Percentiles rank a stretch among this genome's conserved stretches.
Conservation (phyloP, 2,797 vertebrate genomes). For the Coreius guichenoti region DNA sequence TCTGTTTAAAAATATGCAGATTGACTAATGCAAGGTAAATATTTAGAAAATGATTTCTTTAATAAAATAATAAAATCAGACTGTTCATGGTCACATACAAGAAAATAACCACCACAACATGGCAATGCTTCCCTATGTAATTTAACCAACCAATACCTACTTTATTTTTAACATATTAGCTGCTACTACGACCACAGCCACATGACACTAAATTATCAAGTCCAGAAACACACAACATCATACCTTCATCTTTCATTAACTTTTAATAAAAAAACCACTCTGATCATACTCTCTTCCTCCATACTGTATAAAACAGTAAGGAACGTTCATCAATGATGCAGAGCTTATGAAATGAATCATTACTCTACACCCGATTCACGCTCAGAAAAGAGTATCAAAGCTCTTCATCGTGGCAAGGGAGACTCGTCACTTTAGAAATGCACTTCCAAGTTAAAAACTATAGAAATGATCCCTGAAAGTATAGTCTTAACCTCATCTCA, state of each 20-base stretch:
- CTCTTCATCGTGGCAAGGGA: constrained; percentile 71
- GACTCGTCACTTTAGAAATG: constrained; percentile 70
- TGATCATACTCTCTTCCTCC: not conserved
- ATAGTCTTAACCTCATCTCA: constrained; percentile 70
- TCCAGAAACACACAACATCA: no score
- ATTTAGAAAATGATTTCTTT: no score
- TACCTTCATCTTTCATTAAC: no score
- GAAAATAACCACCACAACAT: no score
- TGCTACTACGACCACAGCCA: no score
- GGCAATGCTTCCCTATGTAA: no score
- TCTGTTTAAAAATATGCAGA: no score
- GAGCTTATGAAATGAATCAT: not conserved
- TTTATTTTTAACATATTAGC: no score
- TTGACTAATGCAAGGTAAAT: no score
- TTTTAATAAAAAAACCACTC: not conserved
- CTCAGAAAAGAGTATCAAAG: constrained; percentile 56
- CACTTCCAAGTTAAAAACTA: constrained; percentile 73
- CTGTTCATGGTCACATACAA: not conserved
- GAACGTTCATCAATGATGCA: constrained; percentile 68
- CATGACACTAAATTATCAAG: no score
- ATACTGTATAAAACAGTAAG: accelerated
- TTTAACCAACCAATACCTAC: no score
- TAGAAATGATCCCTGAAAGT: constrained; percentile 85
- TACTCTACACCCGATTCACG: constrained; percentile 55
- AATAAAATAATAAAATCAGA: no score